Evolutionary conservation across 2,797 vertebrate genomes (phyloP), one percentile per base, ranked within the genome.

Genomic region (Denticeps clupeoides): DNA sequence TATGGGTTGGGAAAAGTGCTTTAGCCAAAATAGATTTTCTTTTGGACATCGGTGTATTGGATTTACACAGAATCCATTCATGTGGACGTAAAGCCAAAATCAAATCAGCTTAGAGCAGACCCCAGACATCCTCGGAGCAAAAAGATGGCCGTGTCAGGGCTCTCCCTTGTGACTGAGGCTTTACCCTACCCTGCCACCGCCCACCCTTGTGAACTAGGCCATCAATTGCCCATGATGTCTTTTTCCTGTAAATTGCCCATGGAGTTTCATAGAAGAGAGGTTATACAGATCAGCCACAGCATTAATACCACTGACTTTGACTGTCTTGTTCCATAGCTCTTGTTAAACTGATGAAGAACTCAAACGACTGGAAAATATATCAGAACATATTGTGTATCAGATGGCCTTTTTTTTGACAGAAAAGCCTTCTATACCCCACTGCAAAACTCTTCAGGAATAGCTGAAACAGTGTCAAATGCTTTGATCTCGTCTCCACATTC

Each of bases 241-340:
- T 48, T 72, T 82, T 82, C 78, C 69, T 69, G 67, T 74, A 82
- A 80, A 62, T 50, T 40, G 18, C 52, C 63, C 52, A 67, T 65
- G 64, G 64, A 59, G 47, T 43, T 80, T 82, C 73, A 60, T 72
- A 70, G 76, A 77, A 82, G 56, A 62, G 63, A 12, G 53, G 44
- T 2, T 9, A 28, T 13, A 49, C 53, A 37, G 47, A 63, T 52
- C 29, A 45, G 37, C 43, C 23, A 12, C 40, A 45, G 10, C 43
- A 47, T 59, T 59, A n/a, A n/a, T n/a, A n/a, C n/a, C n/a, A n/a
- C n/a, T n/a, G n/a, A n/a, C n/a, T n/a, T n/a, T n/a, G n/a, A n/a
- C n/a, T n/a, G n/a, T n/a, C n/a, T n/a, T n/a, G n/a, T n/a, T n/a
- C n/a, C n/a, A n/a, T n/a, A n/a, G n/a, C n/a, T n/a, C n/a, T n/a